Evolutionary conservation across 2,797 vertebrate genomes (phyloP), one percentile per base, ranked within the genome.

Genomic region (Danio jaintianensis): DNA sequence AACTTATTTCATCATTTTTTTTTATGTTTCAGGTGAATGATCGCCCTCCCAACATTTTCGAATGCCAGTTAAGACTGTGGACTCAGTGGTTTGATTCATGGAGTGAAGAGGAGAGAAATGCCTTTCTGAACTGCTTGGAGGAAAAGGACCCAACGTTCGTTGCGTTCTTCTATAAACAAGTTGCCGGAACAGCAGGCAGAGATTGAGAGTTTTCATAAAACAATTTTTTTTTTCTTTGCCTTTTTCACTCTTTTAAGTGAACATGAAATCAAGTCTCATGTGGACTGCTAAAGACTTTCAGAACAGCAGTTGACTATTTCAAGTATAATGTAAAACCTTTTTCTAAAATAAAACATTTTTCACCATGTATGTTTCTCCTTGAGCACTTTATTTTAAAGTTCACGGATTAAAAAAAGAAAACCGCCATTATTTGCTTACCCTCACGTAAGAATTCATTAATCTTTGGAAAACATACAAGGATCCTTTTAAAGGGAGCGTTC

Each of bases 41-140:
- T 89, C 88, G 88, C 42, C 93, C 93, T 18, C 96, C 93, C 62
- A 96, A 94, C 89, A 95, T 97, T 86, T 97, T 96, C 87, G 95
- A 97, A 79, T 98, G 96, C 88, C 96, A 97, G 88, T 90, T 97
- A 43, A 94, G 94, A 50, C 92, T 98, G 79, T 98, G 96, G 96
- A 95, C 92, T 83, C 96, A 97, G 89, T 97, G 96, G 96, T 98
- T 98, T 82, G 94, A 95, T 85, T 91, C 95, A 10, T 98, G 96
- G 96, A 92, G 93, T 64, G 96, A 97, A 82, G 91, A 94, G 66
- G 96, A 98, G 81, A 92, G 95, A 79, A 97, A 97, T 86, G 89
- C 93, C 71, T 96, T 98, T 87, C 84, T 97, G 67, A 93, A 92
- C 82, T 90, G 92, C 43, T 85, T 98, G 79, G 96, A 96, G 38